Percentiles rank a stretch among this genome's conserved stretches.
Evolutionary conservation across 2,888 invertebrate species (phyloP).

Genomic region (Clostera curtula): DNA sequence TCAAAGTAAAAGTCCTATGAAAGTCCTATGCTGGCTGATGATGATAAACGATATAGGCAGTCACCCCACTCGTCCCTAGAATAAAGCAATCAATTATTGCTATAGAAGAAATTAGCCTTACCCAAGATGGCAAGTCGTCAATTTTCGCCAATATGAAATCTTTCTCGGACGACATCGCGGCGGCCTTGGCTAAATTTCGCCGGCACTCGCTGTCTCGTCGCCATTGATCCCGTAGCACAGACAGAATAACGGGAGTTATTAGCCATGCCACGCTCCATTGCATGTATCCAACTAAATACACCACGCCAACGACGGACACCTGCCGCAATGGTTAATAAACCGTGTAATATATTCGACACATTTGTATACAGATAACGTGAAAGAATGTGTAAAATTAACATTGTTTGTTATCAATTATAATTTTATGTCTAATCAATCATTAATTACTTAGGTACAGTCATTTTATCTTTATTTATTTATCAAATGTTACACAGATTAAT

Average conservation of each 20-base stretch:
- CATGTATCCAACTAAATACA: constrained; percentile 89
- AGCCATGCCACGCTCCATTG: constrained; percentile 94
- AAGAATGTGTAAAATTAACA: background rate
- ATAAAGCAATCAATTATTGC: too few species aligned
- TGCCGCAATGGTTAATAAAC: constrained; percentile 29
- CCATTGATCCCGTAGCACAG: constrained; percentile 87
- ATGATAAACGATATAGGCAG: too few species aligned
- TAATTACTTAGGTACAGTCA: too few species aligned
- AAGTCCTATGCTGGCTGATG: too few species aligned
- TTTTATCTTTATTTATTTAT: too few species aligned
- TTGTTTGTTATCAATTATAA: too few species aligned
- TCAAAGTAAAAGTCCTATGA: too few species aligned
- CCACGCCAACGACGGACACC: constrained; percentile 82
- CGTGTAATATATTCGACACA: constrained; percentile 4
- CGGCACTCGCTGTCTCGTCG: constrained; percentile 83
- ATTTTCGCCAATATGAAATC: constrained; percentile 89
- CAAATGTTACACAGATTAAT: too few species aligned
- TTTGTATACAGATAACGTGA: background rate
- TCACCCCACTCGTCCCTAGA: too few species aligned
- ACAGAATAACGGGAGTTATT: constrained; percentile 83
- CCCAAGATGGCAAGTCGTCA: constrained; percentile 96
- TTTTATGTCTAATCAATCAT: too few species aligned
- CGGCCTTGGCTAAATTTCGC: constrained; percentile 84
- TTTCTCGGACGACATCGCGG: constrained; percentile 87
- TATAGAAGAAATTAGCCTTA: too few species aligned